phyloP scores from a whole-genome alignment of 1,140 invertebrate species.

The Neodiprion pinetum region DNA sequence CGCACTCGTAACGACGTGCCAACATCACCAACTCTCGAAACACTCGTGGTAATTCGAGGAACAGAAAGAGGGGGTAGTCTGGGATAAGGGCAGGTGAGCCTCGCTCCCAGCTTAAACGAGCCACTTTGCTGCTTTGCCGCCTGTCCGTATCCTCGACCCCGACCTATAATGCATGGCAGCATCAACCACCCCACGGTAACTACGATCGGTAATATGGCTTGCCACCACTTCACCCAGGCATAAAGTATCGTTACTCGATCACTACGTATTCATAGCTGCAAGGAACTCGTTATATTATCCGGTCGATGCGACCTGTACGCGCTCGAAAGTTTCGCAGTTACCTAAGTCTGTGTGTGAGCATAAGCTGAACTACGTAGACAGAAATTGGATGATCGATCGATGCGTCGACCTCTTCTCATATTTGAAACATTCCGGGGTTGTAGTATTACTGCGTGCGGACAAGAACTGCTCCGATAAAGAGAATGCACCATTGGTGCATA shows the following conservation, averaged over 20 bases:
- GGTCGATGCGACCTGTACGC: not conserved
- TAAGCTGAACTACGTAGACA: too few species aligned
- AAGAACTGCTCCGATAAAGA: too few species aligned
- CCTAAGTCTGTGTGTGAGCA: not conserved
- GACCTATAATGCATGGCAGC: not conserved
- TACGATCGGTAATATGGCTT: not conserved
- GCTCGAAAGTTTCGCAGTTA: not conserved
- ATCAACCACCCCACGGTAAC: not conserved
- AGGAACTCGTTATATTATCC: not conserved
- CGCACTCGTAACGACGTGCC: not conserved
- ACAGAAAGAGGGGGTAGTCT: not conserved
- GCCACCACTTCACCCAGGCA: not conserved
- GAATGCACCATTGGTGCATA: not conserved
- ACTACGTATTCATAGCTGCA: not conserved
- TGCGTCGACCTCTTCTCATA: too few species aligned
- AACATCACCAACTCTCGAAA: not conserved
- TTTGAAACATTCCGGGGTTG: too few species aligned
- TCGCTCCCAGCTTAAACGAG: not conserved
- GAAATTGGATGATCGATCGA: too few species aligned
- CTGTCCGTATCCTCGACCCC: not conserved
- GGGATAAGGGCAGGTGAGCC: conserved; percentile 3
- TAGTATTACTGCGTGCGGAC: too few species aligned
- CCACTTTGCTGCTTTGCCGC: not conserved
- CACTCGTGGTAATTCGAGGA: not conserved
- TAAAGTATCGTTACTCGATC: conserved; percentile 5